Evolutionary conservation across 2,113 vertebrate genomes (phyloP).

Genomic region (Alosa alosa): DNA sequence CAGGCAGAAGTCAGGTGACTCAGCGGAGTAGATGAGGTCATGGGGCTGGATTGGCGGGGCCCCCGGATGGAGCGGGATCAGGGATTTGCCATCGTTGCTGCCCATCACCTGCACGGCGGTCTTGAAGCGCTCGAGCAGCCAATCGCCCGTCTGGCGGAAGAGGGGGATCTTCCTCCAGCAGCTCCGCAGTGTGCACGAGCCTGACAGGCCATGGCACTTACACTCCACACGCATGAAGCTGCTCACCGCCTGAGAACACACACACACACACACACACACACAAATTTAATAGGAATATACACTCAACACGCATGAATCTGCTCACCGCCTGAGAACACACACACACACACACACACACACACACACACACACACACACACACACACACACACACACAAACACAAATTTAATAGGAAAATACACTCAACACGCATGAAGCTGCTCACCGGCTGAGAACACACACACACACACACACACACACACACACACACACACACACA

Average conservation of each 20-base stretch:
- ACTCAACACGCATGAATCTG: neutral
- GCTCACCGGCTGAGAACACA: neutral
- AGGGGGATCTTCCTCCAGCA: constrained; percentile 88
- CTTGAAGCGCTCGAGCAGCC: constrained; percentile 80
- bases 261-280: neutral
- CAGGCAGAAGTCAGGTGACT: constrained; percentile 84
- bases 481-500: neutral
- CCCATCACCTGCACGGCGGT: constrained; percentile 85
- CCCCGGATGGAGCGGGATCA: constrained; percentile 74
- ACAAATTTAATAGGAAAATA: neutral
- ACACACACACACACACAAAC: neutral
- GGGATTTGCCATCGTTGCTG: constrained; percentile 82
- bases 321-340: neutral
- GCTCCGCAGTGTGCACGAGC: constrained; percentile 82
- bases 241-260: constrained; percentile 73
- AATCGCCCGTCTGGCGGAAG: constrained; percentile 82
- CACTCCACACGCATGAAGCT: constrained; percentile 84
- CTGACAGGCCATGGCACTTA: constrained; percentile 85
- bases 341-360: neutral
- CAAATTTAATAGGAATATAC: neutral
- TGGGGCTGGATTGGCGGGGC: constrained; percentile 67
- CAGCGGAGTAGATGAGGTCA: constrained; percentile 82
- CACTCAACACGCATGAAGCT: neutral
- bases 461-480: neutral
- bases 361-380: neutral